Evolutionary conservation across 2,797 vertebrate genomes (phyloP), one percentile per base, ranked within the genome.

Genomic region (Neostethus bicornis): DNA sequence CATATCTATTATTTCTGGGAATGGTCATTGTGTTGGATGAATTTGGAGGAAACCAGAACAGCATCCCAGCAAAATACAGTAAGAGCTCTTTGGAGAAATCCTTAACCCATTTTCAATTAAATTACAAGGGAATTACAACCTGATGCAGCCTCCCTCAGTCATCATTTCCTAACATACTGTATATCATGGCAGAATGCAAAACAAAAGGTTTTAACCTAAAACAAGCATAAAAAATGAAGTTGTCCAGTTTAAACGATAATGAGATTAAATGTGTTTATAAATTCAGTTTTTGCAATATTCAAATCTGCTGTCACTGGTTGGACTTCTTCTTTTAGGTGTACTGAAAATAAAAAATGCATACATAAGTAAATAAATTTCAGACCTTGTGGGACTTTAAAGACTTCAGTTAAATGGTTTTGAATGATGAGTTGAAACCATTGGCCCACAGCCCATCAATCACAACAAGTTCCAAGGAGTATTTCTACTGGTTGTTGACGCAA

Each of bases 1-100:
- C 29, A 73, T 73, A 62, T 25, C 34, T 73, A 75, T 70, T 61
- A 84, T 85, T 83, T 38, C 60, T 51, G 53, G 53, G 51, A 47
- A 42, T 54, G 41, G 51, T 59, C 59, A 51, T 54, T 46, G 79
- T 66, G 50, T 64, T 67, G 49, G 39, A 57, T 64, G 52, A 70
- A 66, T 51, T 64, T 32, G 48, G 26, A 32, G 34, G 52, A 70
- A 60, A 55, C 37, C 62, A 24, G 17, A 60, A 61, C 52, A 60
- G 39, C 39, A 50, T 60, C 43, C 50, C 71, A 78, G 54, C 44
- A 31, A 54, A 58, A 55, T 20, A 11, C 61, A 44, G 31, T 61
- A 48, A 25, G 58, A 24, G 32, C 56, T 50, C 19, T 46, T 58
- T 48, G 47, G 71, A 63, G 38, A 59, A 66, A 66, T 57, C 45